Evolutionary conservation across 2,888 invertebrate genomes (phyloP).

Genomic region (Hoplodrina ambigua): DNA sequence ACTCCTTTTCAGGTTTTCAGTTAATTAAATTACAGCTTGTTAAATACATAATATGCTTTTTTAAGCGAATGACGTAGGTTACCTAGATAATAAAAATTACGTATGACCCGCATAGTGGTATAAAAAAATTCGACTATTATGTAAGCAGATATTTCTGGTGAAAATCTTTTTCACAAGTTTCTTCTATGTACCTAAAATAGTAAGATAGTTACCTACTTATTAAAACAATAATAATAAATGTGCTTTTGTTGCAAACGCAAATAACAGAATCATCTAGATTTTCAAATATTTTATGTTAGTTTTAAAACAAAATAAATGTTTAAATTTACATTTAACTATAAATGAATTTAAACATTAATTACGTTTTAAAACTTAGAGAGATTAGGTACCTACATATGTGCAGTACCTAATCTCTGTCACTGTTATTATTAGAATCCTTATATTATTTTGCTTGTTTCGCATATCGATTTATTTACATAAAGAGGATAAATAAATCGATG

Average conservation of each 20-base stretch:
- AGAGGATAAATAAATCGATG: neutral
- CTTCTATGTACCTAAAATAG: neutral
- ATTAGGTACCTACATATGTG: too few species aligned
- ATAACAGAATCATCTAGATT: too few species aligned
- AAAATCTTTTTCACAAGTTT: neutral
- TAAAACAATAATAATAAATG: neutral
- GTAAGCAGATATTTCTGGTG: neutral
- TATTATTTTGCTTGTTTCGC: neutral
- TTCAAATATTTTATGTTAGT: too few species aligned
- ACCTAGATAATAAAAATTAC: too few species aligned
- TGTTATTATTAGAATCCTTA: neutral
- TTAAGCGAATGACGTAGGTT: neutral
- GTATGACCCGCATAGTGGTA: constrained; percentile 28
- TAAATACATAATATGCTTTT: too few species aligned
- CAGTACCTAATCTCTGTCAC: neutral
- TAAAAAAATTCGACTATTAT: constrained; percentile 12
- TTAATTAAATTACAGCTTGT: too few species aligned
- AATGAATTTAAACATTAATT: too few species aligned
- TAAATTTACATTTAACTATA: too few species aligned
- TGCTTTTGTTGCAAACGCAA: too few species aligned
- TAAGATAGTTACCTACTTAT: neutral
- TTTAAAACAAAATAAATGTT: too few species aligned
- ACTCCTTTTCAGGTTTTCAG: too few species aligned
- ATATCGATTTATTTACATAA: neutral
- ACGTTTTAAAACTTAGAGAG: too few species aligned